Base-by-base conservation (phyloP, 2,797 vertebrate genomes). In the Catamblyrhynchus diadema region DNA sequence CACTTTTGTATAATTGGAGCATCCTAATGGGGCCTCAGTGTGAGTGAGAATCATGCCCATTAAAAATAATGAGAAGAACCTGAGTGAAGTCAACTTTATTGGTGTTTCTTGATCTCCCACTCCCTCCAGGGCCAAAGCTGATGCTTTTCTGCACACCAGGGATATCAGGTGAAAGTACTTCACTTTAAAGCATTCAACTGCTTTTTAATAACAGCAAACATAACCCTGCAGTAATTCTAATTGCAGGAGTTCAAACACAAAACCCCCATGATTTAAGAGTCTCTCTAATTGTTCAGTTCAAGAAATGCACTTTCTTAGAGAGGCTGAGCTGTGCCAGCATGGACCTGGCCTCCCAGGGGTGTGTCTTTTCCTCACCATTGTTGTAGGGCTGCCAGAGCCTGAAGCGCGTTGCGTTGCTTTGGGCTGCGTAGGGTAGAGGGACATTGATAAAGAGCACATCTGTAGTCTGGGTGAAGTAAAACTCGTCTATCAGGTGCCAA, bases 311-410 rank as follows among this genome's bases (percentile, higher is more conserved):
- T 41, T 21, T 86, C 35, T 60, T 24, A 39, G 18, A 39, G 65
- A 67, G 30, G 81, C 37, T 92, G 79, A 86, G n/a, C 45, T 72
- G 35, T 64, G 71, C 64, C 70, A 65, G 13, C 25, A 32, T 12
- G 62, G 77, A 62, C 19, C 61, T 74, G 60, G 73, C 27, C 21
- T 39, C 37, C n/a, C 28, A 2, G 1, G 17, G 27, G 9, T 12
- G 12, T 64, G 15, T 53, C 75, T 65, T 35, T 27, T 74, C 47
- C 93, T 98, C 96, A 99, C 99, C 99, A 0, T 98, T 99, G 97
- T 99, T 99, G 96, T 99, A 99, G 33, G 99, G 99, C 50, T 99
- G 99, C 99, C 99, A 99, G 67, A 99, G 98, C 96, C 99, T 98
- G 98, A 99, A 99, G 48, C 99, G 98, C 0, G 99, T 99, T 17